Conservation (phyloP, 2,113 vertebrate genomes). For the Bufo bufo region DNA sequence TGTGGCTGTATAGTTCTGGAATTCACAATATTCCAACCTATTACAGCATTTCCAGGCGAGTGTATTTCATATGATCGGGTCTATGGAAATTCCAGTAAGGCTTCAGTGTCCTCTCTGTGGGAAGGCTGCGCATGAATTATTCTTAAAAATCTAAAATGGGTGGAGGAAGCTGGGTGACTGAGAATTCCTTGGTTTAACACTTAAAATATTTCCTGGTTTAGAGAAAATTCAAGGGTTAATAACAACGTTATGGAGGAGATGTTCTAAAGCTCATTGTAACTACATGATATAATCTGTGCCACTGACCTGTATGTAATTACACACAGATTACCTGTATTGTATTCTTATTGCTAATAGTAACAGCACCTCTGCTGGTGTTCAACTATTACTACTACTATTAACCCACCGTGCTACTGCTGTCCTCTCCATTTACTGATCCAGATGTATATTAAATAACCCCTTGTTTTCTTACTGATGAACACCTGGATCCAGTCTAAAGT, state of each 20-base stretch:
- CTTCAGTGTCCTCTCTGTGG: slow-evolving; percentile 65
- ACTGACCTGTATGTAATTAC: neutral
- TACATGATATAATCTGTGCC: no score
- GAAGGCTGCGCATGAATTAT: slow-evolving; percentile 70
- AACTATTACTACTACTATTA: neutral
- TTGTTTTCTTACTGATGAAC: no score
- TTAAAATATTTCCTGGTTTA: neutral
- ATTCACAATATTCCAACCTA: neutral
- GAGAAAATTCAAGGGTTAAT: neutral
- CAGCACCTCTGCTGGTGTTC: neutral
- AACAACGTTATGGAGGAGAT: neutral
- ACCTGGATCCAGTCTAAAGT: no score
- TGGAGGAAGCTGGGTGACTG: neutral
- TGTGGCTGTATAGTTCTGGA: no score
- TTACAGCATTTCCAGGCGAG: slow-evolving; percentile 38
- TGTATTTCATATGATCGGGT: slow-evolving; percentile 68
- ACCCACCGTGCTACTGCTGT: neutral
- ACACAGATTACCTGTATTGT: neutral
- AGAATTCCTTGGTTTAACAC: neutral
- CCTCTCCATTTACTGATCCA: no score
- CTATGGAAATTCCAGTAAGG: slow-evolving; percentile 71
- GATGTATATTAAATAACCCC: no score
- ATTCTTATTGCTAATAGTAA: neutral
- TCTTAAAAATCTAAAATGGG: slow-evolving; percentile 64
- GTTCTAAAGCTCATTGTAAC: neutral